Percentiles rank a stretch among this genome's conserved stretches.
Conservation (phyloP, 2,888 invertebrate species). For the Dryococelus australis region DNA sequence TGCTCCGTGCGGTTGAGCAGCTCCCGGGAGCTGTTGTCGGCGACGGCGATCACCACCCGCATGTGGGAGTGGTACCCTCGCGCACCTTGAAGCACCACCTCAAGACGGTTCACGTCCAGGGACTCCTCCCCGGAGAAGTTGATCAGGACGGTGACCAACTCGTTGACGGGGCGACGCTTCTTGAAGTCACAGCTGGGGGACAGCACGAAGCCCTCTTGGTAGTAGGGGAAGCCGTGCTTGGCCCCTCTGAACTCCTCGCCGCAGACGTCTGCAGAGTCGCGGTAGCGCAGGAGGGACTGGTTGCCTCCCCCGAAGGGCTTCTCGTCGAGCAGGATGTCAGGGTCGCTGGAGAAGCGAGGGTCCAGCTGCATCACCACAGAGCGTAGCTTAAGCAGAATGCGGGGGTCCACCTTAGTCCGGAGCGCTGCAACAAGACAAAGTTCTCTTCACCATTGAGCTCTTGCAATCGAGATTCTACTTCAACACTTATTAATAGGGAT, state of each 20-base stretch:
- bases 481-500: too few relatives aligned
- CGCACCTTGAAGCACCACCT: slow-evolving; percentile 38
- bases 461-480: not conserved
- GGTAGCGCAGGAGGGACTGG: not conserved
- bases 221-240: slow-evolving; percentile 44
- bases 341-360: slow-evolving; percentile 38
- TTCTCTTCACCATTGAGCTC: too few relatives aligned
- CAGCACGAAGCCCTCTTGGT: slow-evolving; percentile 44
- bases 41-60: slow-evolving; percentile 39
- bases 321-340: slow-evolving; percentile 12
- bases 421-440: slow-evolving; percentile 23
- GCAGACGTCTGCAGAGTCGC: slow-evolving; percentile 39
- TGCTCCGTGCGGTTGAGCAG: slow-evolving; percentile 25
- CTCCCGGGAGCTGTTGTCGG: slow-evolving; percentile 30
- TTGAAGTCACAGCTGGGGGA: slow-evolving; percentile 33
- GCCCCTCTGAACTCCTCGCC: slow-evolving; percentile 40
- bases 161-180: slow-evolving; percentile 40
- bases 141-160: slow-evolving; percentile 40
- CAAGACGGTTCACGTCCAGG: slow-evolving; percentile 32
- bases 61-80: slow-evolving; percentile 40
- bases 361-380: slow-evolving; percentile 43
- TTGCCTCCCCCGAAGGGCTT: not conserved
- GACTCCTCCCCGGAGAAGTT: slow-evolving; percentile 35
- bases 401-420: slow-evolving; percentile 29
- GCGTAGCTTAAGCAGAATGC: slow-evolving; percentile 41